A percentile compares a stretch with the other conserved stretches of the same genome.
Conservation (phyloP, 2,113 vertebrate genomes). For the Pantherophis guttatus region DNA sequence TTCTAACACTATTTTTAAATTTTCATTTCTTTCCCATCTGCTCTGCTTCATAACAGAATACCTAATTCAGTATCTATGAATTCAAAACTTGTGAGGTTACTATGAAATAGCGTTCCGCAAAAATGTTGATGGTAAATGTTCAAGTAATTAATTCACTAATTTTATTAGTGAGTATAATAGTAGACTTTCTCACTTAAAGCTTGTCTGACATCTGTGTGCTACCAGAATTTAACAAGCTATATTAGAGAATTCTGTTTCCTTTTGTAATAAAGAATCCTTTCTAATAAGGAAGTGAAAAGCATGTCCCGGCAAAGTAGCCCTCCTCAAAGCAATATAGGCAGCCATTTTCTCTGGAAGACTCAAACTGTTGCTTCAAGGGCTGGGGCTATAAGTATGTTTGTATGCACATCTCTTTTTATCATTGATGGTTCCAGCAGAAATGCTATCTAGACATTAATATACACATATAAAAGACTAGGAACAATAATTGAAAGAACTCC, state of each 20-base stretch:
- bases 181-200: neutral
- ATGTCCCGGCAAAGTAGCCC: neutral
- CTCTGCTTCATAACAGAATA: neutral
- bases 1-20: neutral
- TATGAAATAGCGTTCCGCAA: neutral
- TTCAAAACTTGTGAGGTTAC: neutral
- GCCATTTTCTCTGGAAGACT: neutral
- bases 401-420: neutral
- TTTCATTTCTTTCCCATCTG: neutral
- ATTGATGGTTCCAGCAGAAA: neutral
- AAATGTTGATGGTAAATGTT: neutral
- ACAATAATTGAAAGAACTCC: neutral
- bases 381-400: neutral
- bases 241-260: neutral
- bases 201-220: neutral
- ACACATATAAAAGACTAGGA: neutral
- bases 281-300: neutral
- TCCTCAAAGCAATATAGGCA: neutral
- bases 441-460: neutral
- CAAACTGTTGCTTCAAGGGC: neutral
- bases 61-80: neutral
- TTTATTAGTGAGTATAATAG: neutral
- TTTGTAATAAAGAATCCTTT: neutral
- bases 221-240: neutral
- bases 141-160: neutral